Percentiles rank a stretch among this genome's conserved stretches.
Conservation (phyloP, 2,888 invertebrate genomes). For the Tetramorium bicarinatum region DNA sequence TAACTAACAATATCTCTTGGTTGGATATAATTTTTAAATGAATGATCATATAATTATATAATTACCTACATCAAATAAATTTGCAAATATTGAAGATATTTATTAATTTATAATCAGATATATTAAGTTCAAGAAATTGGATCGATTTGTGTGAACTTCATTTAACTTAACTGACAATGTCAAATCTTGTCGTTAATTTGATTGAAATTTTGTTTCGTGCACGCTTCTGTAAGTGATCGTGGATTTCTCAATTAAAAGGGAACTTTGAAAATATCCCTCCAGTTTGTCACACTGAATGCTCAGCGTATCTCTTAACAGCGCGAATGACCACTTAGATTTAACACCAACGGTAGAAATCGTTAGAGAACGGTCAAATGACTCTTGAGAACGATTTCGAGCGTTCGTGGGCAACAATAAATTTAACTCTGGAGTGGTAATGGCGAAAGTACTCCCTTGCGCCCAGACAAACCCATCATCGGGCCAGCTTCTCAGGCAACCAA, state of each 20-base stretch:
- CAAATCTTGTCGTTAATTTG: neutral
- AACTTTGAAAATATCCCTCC: neutral
- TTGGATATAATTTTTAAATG: neutral
- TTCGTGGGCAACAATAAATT: constrained; percentile 55
- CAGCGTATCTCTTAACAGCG: neutral
- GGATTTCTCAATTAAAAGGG: constrained; percentile 2
- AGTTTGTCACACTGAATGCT: neutral
- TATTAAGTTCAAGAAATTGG: neutral
- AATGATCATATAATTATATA: neutral
- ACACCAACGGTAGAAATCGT: constrained; percentile 35
- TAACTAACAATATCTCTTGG: neutral
- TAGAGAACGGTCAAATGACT: constrained; percentile 31
- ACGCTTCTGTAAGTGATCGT: neutral
- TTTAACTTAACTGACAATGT: neutral
- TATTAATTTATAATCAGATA: neutral
- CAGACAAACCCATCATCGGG: constrained; percentile 55
- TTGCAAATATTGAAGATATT: neutral
- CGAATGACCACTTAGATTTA: constrained; percentile 20
- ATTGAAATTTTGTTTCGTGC: neutral
- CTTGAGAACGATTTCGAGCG: constrained; percentile 32
- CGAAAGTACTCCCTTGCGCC: constrained; percentile 28
- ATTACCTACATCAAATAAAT: neutral
- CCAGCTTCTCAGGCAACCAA: constrained; percentile 33
- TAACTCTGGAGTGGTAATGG: constrained; percentile 46
- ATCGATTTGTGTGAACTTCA: neutral